phyloP scores from a whole-genome alignment of 2,113 vertebrate genomes.

The Glaucomys volans region DNA sequence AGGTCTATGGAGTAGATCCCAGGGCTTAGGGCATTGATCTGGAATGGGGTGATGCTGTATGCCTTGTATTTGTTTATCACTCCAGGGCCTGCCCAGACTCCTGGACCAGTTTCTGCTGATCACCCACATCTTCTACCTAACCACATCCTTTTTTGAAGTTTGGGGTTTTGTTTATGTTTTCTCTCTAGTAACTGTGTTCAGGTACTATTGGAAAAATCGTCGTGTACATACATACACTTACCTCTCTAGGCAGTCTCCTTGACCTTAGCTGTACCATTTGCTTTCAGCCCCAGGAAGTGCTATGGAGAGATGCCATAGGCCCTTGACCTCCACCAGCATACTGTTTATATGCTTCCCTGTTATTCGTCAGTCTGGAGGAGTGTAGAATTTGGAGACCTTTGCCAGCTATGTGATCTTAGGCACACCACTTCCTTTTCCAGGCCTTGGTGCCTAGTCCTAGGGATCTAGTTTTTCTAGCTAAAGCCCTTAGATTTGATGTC shows the following conservation, averaged over 20 bases:
- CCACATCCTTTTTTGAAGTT: conserved; percentile 46
- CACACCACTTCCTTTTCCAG: background rate
- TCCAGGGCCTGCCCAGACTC: background rate
- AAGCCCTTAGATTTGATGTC: background rate
- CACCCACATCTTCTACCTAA: background rate
- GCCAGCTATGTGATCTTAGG: too few species aligned
- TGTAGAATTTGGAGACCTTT: background rate
- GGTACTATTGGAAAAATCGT: background rate
- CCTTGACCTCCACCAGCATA: background rate
- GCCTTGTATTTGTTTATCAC: background rate
- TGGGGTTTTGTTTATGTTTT: conserved; percentile 52
- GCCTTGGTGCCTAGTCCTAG: background rate
- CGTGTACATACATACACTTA: rapidly evolving
- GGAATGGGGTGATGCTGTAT: background rate
- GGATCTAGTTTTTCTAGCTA: background rate
- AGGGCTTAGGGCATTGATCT: background rate
- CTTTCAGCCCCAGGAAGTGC: background rate
- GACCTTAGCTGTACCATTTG: background rate
- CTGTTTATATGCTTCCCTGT: background rate
- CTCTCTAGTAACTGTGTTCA: background rate
- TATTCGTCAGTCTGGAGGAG: background rate
- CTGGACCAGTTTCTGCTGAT: conserved; percentile 37
- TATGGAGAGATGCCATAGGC: background rate
- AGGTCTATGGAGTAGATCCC: background rate
- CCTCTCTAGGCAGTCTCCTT: background rate